phyloP scores from a whole-genome alignment of 2,888 invertebrate species.

The Lepetodrilus schrolli region DNA sequence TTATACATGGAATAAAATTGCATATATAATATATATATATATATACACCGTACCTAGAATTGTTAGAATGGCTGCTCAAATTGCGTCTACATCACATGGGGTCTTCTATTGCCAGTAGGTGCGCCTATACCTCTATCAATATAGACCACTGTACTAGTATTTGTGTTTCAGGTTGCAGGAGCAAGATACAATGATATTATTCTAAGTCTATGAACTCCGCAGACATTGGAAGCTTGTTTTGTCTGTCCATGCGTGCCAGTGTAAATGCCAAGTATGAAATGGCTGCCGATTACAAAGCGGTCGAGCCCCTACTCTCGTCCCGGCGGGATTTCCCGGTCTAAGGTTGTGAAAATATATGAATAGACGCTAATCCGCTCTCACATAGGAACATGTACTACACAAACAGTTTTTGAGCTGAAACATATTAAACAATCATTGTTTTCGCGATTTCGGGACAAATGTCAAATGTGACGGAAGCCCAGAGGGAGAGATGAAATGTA shows the following conservation, averaged over 20 bases:
- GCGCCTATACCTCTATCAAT: too few species aligned
- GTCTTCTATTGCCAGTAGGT: too few species aligned
- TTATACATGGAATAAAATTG: too few species aligned
- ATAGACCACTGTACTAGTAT: too few species aligned
- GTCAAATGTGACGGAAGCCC: conserved; percentile 4
- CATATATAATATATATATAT: too few species aligned
- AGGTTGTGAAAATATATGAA: conserved; percentile 24
- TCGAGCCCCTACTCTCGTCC: not conserved
- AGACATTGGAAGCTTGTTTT: too few species aligned
- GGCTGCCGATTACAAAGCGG: conserved; percentile 11
- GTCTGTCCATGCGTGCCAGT: not conserved
- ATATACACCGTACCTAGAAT: too few species aligned
- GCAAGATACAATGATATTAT: too few species aligned
- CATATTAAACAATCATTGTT: conserved; percentile 26
- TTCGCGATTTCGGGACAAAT: conserved; percentile 22
- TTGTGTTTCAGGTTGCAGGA: too few species aligned
- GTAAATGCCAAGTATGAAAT: conserved; percentile 25
- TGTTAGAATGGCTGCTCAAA: too few species aligned
- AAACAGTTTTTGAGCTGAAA: conserved; percentile 18
- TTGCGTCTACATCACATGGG: too few species aligned
- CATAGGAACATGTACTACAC: conserved; percentile 10
- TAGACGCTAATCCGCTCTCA: conserved; percentile 22
- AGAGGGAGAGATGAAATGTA: not conserved
- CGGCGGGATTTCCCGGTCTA: conserved; percentile 14
- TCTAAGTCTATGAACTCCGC: too few species aligned